Evolutionary conservation across 2,888 invertebrate genomes (phyloP), one percentile per base, ranked within the genome.

Genomic region (Drosophila flavopinicola): DNA sequence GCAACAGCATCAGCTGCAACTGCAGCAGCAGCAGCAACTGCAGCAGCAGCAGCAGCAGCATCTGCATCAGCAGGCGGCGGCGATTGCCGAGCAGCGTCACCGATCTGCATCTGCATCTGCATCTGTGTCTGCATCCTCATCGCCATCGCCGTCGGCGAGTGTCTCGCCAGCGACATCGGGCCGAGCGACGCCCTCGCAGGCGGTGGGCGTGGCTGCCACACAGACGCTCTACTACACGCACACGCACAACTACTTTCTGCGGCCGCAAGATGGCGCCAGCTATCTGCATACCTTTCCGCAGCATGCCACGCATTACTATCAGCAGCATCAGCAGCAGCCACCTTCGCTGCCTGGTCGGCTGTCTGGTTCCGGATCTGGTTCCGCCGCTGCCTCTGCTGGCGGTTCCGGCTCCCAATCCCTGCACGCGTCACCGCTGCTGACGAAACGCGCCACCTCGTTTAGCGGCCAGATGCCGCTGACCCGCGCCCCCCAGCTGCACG

Each of bases 21-120:
- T 94, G 82, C 93, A 93, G 89, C 20, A 20, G 20, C 92, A 94
- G 94, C 94, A 95, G 90, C 73, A 54, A 58, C 88, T 2, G 78
- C n/a, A n/a, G n/a, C n/a, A n/a, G n/a, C n/a, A n/a, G n/a, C n/a
- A n/a, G n/a, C n/a, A n/a, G n/a, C n/a, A n/a, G n/a, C n/a, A n/a
- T n/a, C n/a, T n/a, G n/a, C 92, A 94, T 94, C 94, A 95, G 90
- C 73, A 54, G 60, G 67, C 70, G 38, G 66, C 64, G 15, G 49
- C 35, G 7, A 27, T 42, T n/a, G 56, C 61, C 23, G 76, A 78
- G 37, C 74, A 74, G 38, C 77, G 77, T 3, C 71, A 82, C 11
- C 76, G 82, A 44, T 88, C 88, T 2, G 78, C 74, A 6, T 85
- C 88, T 0, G 78, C 78, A 5, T 84, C 88, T 33, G 82, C 89